Evolutionary conservation across 1,140 invertebrate species (phyloP).

Genomic region (Drosophila setifemur): DNA sequence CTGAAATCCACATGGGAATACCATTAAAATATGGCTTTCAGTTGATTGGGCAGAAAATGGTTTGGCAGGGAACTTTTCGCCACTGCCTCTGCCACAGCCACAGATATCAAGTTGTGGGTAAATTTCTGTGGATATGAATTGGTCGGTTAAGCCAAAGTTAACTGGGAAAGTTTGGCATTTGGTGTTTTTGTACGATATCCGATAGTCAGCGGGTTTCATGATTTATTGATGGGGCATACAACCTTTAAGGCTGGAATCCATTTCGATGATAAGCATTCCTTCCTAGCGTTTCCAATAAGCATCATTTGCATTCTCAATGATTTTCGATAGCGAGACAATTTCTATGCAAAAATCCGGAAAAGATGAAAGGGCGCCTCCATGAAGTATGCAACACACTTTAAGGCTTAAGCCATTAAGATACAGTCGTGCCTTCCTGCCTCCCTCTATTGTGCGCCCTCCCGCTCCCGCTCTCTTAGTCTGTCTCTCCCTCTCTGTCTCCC

Average conservation of each 20-base stretch:
- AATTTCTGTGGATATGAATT: slow-evolving; percentile 7
- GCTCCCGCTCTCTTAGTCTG: neutral
- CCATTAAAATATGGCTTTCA: slow-evolving; percentile 47
- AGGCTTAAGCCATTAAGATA: slow-evolving; percentile 58
- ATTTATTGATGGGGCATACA: slow-evolving; percentile 23
- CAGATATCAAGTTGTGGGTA: slow-evolving; percentile 30
- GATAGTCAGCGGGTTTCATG: too few relatives aligned
- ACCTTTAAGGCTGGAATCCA: neutral
- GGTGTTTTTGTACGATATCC: too few relatives aligned
- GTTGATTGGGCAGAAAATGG: slow-evolving; percentile 38
- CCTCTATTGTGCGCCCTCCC: neutral
- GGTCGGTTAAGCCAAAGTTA: slow-evolving; percentile 7
- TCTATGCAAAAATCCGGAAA: slow-evolving; percentile 24
- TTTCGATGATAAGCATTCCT: too few relatives aligned
- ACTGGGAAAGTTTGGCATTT: neutral
- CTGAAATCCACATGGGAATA: slow-evolving; percentile 1
- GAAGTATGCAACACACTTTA: slow-evolving; percentile 56
- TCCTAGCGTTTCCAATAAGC: slow-evolving; percentile 31
- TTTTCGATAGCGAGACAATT: neutral
- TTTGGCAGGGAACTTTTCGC: slow-evolving; percentile 8
- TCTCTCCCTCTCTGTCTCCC: too few relatives aligned
- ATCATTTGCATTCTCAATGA: slow-evolving; percentile 35
- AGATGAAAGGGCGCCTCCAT: slow-evolving; percentile 29
- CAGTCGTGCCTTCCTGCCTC: neutral
- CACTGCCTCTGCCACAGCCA: too few relatives aligned